A percentile compares a stretch with the other conserved stretches of the same genome.
phyloP scores from a whole-genome alignment of 2,797 vertebrate species.

The Tokudaia tokunoshimensis region DNA sequence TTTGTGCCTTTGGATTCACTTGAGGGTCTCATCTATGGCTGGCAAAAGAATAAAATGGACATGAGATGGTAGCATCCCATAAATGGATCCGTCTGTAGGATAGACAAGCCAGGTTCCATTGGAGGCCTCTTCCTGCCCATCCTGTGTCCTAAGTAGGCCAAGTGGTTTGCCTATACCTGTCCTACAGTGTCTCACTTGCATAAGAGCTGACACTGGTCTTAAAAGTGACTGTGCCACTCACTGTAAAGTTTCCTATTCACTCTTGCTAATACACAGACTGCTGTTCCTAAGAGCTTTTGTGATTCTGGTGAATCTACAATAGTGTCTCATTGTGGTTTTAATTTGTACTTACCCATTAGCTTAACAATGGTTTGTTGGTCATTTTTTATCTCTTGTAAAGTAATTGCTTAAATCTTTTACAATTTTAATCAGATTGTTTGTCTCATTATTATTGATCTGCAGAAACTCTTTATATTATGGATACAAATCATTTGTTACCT shows the following conservation, averaged over 20 bases:
- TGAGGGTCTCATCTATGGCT: background rate
- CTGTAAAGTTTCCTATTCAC: background rate
- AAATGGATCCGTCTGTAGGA: too few species aligned
- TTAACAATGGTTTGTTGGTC: background rate
- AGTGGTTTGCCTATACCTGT: background rate
- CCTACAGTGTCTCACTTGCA: background rate
- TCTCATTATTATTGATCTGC: conserved; percentile 11
- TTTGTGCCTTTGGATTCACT: conserved; percentile 14
- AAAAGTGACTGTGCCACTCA: background rate
- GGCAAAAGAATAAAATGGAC: background rate
- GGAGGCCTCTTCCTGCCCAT: background rate
- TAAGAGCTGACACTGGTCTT: background rate
- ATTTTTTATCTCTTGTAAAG: background rate
- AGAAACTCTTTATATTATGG: conserved; percentile 3
- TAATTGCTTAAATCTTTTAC: conserved; percentile 41
- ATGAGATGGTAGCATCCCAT: fast-evolving
- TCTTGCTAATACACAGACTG: background rate
- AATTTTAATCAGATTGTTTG: conserved; percentile 28
- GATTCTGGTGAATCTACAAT: background rate
- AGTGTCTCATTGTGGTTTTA: conserved; percentile 12
- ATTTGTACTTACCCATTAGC: background rate
- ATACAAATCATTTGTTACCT: background rate
- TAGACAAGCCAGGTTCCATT: background rate
- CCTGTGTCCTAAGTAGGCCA: background rate
- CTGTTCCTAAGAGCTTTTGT: background rate